Base-by-base conservation (phyloP, 2,888 invertebrate species). In the Oithona nana region DNA sequence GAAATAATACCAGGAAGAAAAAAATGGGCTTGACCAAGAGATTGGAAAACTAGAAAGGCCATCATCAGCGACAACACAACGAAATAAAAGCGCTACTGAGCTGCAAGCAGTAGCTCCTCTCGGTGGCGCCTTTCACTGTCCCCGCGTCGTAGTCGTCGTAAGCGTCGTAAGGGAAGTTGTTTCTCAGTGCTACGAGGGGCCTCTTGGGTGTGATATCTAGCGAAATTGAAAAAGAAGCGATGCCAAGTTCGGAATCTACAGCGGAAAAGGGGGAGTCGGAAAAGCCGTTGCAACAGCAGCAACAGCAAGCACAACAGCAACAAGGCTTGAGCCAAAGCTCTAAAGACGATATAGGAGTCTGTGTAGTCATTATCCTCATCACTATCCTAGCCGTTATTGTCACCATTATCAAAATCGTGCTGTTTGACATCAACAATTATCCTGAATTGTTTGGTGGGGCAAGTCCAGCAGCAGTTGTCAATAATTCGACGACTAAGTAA, bases 301-400 rank as follows among this genome's bases (percentile, higher is more conserved):
- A 39, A 39, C 39, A 39, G 16, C 39, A 39, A 16, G 39, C 39
- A 11, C 8, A 6, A 16, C 8, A 6, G 6, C 39, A 39, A 39
- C 6, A 6, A 1, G 59, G 59, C n/a, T 26, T 59, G 28, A 59
- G 59, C 49, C 59, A 59, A 59, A 50, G 50, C 16, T 28, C 24
- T 28, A 59, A 49, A 20, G 59, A 59, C 29, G 59, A 59, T 28
- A 8, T 59, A 16, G 59, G 59, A 49, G 59, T 59, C n/a, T 48
- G 59, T 13, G 24, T 59, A 4, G 59, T 50, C 49, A 59, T 59
- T 16, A 59, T 59, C 28, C 59, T 59, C 28, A 59, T 59, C 59
- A 59, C 59, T 1, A 26, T 59, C 50, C 26, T 59, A 22, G 59
- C 59, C 48, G 49, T 59, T 50, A 59, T 59, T 24, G 59, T 59